Conservation (phyloP, 2,888 invertebrate genomes). For the Cyrtodaria siliqua region DNA sequence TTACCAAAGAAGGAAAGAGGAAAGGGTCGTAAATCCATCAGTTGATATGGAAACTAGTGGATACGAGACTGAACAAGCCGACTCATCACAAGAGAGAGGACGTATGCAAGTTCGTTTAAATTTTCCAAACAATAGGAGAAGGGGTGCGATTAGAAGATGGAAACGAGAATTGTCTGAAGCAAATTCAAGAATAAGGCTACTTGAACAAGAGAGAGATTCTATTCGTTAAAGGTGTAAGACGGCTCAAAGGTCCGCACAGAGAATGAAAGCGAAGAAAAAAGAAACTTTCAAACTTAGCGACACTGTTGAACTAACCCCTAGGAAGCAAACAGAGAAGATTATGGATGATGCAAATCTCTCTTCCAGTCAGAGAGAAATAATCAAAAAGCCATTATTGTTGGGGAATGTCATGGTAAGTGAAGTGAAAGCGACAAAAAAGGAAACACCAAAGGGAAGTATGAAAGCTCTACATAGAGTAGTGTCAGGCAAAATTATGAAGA, state of each 20-base stretch:
- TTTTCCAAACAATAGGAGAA: slow-evolving; percentile 9
- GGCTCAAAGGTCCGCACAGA: slow-evolving; percentile 27
- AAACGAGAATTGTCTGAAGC: slow-evolving; percentile 24
- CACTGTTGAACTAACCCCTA: slow-evolving; percentile 18
- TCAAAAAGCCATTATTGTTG: slow-evolving; percentile 20
- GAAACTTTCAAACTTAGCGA: too few relatives aligned
- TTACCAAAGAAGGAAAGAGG: too few relatives aligned
- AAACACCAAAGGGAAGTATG: not conserved
- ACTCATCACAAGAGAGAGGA: not conserved
- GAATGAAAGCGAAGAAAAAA: slow-evolving; percentile 7
- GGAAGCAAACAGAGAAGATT: slow-evolving; percentile 24
- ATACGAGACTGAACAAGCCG: slow-evolving; percentile 16
- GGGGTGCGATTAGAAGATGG: slow-evolving; percentile 28
- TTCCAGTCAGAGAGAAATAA: slow-evolving; percentile 8
- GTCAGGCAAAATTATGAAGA: slow-evolving; percentile 20
- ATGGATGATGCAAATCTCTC: slow-evolving; percentile 25
- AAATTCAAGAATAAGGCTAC: slow-evolving; percentile 18
- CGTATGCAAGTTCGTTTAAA: slow-evolving; percentile 7
- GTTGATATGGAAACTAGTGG: slow-evolving; percentile 23
- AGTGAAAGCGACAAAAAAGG: not conserved
- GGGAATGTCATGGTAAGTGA: not conserved
- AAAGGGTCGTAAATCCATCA: too few relatives aligned
- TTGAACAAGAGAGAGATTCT: slow-evolving; percentile 32
- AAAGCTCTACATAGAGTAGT: slow-evolving; percentile 20
- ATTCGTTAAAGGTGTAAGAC: slow-evolving; percentile 1